Evolutionary conservation across 2,113 vertebrate genomes (phyloP).

Genomic region (Collichthys lucidus): DNA sequence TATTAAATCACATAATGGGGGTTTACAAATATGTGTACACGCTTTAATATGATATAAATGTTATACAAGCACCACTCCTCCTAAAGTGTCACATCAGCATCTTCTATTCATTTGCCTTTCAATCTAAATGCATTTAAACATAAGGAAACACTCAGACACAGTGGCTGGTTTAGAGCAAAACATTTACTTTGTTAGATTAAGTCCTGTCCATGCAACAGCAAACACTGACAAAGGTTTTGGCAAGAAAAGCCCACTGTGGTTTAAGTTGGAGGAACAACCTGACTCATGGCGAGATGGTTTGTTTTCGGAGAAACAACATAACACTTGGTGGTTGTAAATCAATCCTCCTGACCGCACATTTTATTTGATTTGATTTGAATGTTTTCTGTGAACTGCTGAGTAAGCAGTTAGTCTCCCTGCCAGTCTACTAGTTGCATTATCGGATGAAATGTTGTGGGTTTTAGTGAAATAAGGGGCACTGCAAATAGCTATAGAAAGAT

Average conservation of each 20-base stretch:
- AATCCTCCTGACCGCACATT: slow-evolving; percentile 20
- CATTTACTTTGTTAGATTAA: slow-evolving; percentile 10
- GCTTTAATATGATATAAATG: background rate
- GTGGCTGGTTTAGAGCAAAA: slow-evolving; percentile 13
- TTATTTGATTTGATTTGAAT: slow-evolving; percentile 35
- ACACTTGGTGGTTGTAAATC: slow-evolving; percentile 30
- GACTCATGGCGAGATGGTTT: slow-evolving; percentile 38
- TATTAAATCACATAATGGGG: background rate
- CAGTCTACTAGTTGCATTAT: background rate
- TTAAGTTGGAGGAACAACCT: slow-evolving; percentile 36
- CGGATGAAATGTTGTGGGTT: slow-evolving; percentile 13
- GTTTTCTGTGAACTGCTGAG: slow-evolving; percentile 17
- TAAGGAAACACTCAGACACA: slow-evolving; percentile 12
- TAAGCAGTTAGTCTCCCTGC: background rate
- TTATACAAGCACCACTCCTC: background rate
- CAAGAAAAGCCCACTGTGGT: slow-evolving; percentile 28
- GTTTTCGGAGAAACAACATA: slow-evolving; percentile 12
- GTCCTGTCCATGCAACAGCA: slow-evolving; percentile 6
- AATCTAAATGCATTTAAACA: background rate
- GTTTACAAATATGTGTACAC: background rate
- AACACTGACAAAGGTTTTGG: slow-evolving; percentile 37
- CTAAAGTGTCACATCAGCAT: background rate
- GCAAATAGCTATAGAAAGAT: background rate
- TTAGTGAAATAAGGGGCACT: background rate
- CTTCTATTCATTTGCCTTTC: background rate